Conservation (phyloP, 2,113 vertebrate genomes). For the Brevimyrus niger region DNA sequence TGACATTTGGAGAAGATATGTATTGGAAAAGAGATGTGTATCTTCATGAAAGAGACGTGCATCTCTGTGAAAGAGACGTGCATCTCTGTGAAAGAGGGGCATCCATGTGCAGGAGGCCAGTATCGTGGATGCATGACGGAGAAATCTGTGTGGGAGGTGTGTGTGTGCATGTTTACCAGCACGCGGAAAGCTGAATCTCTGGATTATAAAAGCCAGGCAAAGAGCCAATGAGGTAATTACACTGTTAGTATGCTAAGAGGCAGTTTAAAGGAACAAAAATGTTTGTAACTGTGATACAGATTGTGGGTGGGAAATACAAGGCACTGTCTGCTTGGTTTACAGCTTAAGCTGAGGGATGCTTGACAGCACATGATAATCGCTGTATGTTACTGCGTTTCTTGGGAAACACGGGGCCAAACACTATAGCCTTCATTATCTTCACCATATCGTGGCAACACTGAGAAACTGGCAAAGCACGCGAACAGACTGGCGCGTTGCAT, state of each 20-base stretch:
- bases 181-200: background rate
- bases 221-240: background rate
- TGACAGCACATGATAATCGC: background rate
- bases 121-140: background rate
- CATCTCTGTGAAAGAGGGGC: background rate
- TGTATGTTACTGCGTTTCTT: background rate
- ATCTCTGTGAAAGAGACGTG: background rate
- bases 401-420: background rate
- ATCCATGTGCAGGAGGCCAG: background rate
- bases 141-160: background rate
- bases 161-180: background rate
- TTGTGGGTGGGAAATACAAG: background rate
- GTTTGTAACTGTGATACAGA: background rate
- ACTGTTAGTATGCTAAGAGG: background rate
- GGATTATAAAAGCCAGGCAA: background rate
- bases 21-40: too few relatives aligned
- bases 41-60: background rate
- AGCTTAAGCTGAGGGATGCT: background rate
- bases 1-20: background rate
- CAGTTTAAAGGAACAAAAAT: background rate
- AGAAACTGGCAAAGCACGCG: background rate
- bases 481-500: background rate
- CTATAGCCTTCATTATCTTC: background rate
- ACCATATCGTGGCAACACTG: background rate
- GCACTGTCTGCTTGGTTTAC: background rate